These are phyloP conservation scores for Seira musarum DNA, from an alignment of 2,888 invertebrate species.

Conservation along the genomic window DNA sequence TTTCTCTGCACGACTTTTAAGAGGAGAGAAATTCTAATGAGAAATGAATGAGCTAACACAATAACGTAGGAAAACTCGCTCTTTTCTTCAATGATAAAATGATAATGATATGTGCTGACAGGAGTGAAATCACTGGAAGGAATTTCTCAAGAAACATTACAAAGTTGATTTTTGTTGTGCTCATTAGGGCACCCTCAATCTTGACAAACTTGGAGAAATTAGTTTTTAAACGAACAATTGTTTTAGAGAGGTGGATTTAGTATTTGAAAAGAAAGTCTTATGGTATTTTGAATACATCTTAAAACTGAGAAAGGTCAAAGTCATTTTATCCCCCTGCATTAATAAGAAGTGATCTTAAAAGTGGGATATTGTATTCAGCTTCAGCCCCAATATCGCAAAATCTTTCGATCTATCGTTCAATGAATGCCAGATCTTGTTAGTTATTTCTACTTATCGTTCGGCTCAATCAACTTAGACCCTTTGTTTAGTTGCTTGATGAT, in stretches of 20 bases:
- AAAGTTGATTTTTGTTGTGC: not conserved
- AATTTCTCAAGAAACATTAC: slow-evolving; percentile 9
- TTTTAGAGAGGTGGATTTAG: not conserved
- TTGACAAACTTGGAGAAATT: too few species aligned
- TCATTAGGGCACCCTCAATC: too few species aligned
- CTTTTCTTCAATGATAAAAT: slow-evolving; percentile 23
- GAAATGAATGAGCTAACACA: slow-evolving; percentile 17
- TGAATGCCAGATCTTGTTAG: slow-evolving; percentile 37
- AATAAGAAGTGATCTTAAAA: not conserved
- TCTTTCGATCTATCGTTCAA: not conserved
- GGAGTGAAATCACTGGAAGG: slow-evolving; percentile 11
- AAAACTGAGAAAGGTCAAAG: not conserved
- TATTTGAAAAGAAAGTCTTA: not conserved
- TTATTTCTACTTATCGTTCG: too few species aligned
- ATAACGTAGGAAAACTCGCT: slow-evolving; percentile 11
- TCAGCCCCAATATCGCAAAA: too few species aligned
- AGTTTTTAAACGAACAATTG: too few species aligned
- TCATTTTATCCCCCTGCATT: slow-evolving; percentile 25
- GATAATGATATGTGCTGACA: slow-evolving; percentile 52
- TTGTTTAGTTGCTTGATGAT: not conserved
- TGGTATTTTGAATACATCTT: not conserved
- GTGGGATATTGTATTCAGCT: not conserved
- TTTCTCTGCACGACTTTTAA: not conserved
- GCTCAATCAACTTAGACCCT: not conserved
- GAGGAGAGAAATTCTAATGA: not conserved